Conservation (phyloP, 2,797 vertebrate species). For the Cuculus canorus region DNA sequence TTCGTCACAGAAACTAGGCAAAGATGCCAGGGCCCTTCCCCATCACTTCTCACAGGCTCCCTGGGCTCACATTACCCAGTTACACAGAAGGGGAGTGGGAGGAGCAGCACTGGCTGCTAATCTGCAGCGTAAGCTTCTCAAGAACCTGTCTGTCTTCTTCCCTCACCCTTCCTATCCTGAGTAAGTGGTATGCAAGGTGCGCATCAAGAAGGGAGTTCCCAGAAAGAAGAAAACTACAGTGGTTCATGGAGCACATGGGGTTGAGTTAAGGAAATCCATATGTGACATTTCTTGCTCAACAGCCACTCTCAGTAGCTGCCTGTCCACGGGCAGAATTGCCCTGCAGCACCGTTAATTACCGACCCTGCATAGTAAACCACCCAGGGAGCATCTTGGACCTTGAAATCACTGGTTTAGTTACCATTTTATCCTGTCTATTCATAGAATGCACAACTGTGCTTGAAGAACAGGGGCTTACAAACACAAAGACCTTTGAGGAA, state of each 20-base stretch:
- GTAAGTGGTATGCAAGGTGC: not conserved
- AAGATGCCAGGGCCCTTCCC: not conserved
- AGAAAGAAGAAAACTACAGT: not conserved
- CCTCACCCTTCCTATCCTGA: not conserved
- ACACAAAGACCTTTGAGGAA: not conserved
- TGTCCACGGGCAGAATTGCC: not conserved
- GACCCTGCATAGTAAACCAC: not conserved
- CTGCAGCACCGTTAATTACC: not conserved
- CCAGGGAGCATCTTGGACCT: not conserved
- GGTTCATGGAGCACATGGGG: not conserved
- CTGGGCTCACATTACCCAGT: not conserved
- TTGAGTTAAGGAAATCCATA: not conserved
- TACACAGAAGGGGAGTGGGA: not conserved
- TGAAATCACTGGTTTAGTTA: not conserved
- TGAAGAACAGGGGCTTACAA: not conserved
- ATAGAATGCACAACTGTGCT: not conserved
- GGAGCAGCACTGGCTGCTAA: not conserved
- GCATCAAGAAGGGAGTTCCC: not conserved
- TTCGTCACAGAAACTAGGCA: not conserved
- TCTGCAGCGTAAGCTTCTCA: not conserved
- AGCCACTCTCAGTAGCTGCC: not conserved
- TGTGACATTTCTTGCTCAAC: not conserved
- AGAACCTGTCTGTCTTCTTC: not conserved
- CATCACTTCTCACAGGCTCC: not conserved
- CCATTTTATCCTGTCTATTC: fast-evolving